Conservation (phyloP, 2,113 vertebrate species). For the Regulus satrapa region DNA sequence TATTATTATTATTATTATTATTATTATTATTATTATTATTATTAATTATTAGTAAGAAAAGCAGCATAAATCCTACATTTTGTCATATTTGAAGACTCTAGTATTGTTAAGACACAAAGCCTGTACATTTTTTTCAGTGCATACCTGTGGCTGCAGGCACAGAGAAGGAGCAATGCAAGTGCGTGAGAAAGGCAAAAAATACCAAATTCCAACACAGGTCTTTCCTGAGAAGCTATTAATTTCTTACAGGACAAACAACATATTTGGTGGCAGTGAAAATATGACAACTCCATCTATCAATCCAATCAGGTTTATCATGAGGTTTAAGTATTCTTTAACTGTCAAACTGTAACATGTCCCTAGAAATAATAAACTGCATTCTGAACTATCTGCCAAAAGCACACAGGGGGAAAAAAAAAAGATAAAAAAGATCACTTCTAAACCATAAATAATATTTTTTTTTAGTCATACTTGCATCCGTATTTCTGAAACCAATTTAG, state of each 20-base stretch:
- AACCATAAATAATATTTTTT: constrained; percentile 67
- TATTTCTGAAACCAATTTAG: constrained; percentile 69
- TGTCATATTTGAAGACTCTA: not conserved
- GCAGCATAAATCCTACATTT: not conserved
- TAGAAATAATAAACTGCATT: constrained; percentile 33
- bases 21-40: not conserved
- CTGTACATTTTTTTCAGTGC: not conserved
- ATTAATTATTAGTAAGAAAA: not conserved
- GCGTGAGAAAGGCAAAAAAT: not conserved
- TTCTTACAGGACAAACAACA: not conserved
- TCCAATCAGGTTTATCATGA: constrained; percentile 39
- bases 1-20: not conserved
- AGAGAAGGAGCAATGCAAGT: not conserved
- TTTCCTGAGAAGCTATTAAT: constrained; percentile 33
- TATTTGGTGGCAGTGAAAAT: constrained; percentile 36
- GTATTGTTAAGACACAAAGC: not conserved
- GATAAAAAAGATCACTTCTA: constrained; percentile 37
- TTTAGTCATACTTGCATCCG: constrained; percentile 52
- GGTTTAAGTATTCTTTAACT: constrained; percentile 41
- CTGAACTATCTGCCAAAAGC: constrained; percentile 37
- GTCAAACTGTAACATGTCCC: constrained; percentile 44
- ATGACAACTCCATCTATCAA: constrained; percentile 54
- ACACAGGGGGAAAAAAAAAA: not conserved
- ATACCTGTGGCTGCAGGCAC: not conserved
- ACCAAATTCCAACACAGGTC: not conserved